A percentile compares a stretch with the other conserved stretches of the same genome.
Conservation (phyloP, 2,113 vertebrate genomes). For the Xenopus laevis region DNA sequence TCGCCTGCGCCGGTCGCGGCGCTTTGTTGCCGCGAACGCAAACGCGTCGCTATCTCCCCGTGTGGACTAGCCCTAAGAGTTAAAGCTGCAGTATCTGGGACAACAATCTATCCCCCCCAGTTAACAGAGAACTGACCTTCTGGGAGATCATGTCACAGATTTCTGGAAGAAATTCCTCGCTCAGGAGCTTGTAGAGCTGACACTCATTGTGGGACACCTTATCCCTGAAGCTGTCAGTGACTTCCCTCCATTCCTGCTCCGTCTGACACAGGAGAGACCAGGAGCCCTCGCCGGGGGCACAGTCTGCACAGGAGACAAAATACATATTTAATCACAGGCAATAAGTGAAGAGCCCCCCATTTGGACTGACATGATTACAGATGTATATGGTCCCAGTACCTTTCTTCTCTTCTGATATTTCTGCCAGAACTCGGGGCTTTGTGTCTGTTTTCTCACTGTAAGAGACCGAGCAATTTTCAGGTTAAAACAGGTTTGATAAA, state of each 20-base stretch:
- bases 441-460: constrained; percentile 70
- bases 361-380: too few species aligned
- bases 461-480: constrained; percentile 16
- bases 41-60: too few species aligned
- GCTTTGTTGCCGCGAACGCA: too few species aligned
- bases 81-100: too few species aligned
- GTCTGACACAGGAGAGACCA: constrained; percentile 95
- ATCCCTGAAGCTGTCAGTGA: constrained; percentile 91
- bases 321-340: too few species aligned
- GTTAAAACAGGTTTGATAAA: too few species aligned
- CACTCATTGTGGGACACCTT: constrained; percentile 84
- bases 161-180: constrained; percentile 94
- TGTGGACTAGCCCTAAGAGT: too few species aligned
- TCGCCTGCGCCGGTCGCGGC: too few species aligned
- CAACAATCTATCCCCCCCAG: too few species aligned
- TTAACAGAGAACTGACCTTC: constrained; percentile 70
- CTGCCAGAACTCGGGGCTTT: constrained; percentile 53
- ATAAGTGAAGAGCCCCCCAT: neutral
- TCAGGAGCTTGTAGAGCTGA: constrained; percentile 92
- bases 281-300: constrained; percentile 68
- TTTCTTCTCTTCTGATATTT: constrained; percentile 48
- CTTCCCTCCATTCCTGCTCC: constrained; percentile 87
- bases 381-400: too few species aligned
- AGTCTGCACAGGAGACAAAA: neutral
- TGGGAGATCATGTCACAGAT: constrained; percentile 96